Base-by-base conservation (phyloP, 2,113 vertebrate genomes). In the Hypomesus transpacificus region DNA sequence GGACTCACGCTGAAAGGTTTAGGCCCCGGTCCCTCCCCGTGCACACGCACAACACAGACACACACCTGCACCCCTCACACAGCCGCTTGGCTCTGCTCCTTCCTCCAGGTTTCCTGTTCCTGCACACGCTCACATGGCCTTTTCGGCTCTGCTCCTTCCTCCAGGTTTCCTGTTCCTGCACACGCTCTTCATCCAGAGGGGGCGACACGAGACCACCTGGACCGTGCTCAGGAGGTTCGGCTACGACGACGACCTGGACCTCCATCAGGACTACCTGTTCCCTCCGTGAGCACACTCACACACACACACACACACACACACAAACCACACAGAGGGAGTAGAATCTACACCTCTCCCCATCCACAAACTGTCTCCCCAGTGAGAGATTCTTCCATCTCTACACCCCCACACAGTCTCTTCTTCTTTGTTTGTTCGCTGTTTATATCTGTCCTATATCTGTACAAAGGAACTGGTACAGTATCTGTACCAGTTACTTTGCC, bases 131-230 rank as follows among this genome's bases (percentile, higher is more conserved):
- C 80, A n/a, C n/a, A n/a, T n/a, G n/a, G n/a, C n/a, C n/a, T n/a
- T n/a, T n/a, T n/a, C n/a, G 51, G 24, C 7, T n/a, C n/a, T 20
- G 18, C 14, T 4, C 0, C 46, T 8, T 13, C 14, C 74, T 82
- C 53, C 85, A 99, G 97, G 97, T 63, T 99, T 99, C 88, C 93
- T 99, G 86, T 98, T 98, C 87, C 94, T 99, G 22, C 97, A 99
- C 85, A 98, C 95, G 1, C 92, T 98, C 80, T 98, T 99, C 87
- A 98, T 98, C 84, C 96, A 99, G 90, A 94, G 97, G 82, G 97
- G 97, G 17, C 93, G 97, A 77, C 97, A 98, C 0, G 96, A 98
- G 89, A 99, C 97, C 2, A 99, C 96, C 0, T 99, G 97, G 97
- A 96, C 96, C 0, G 97, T 98, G 52, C 75, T 99, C 71, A 93